Conservation (phyloP, 2,797 vertebrate species). For the Crenuchus spilurus region DNA sequence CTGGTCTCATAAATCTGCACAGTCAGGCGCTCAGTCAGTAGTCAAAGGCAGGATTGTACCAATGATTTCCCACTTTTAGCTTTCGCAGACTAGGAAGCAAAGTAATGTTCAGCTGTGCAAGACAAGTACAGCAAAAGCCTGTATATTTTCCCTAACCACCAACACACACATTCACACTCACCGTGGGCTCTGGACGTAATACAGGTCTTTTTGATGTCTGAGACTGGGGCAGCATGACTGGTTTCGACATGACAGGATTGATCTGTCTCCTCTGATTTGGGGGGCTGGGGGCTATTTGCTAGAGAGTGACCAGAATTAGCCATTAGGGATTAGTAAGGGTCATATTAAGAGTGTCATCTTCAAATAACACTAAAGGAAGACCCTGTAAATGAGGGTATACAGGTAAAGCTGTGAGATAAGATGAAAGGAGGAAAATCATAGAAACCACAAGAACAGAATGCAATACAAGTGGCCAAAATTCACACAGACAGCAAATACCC, state of each 20-base stretch:
- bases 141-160: no score
- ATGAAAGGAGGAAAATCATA: neutral
- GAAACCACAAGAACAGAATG: neutral
- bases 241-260: slow-evolving; percentile 90
- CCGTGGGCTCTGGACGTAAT: slow-evolving; percentile 87
- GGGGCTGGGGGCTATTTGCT: slow-evolving; percentile 95
- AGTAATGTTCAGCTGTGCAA: slow-evolving; percentile 17
- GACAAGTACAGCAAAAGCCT: neutral
- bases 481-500: neutral
- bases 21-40: slow-evolving; percentile 4
- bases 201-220: slow-evolving; percentile 83
- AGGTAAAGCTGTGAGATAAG: neutral
- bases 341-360: slow-evolving; percentile 11
- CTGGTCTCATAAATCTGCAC: slow-evolving; percentile 13
- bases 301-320: slow-evolving; percentile 55
- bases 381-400: neutral
- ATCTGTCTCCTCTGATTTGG: slow-evolving; percentile 86
- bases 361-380: neutral
- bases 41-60: neutral
- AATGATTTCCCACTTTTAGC: neutral
- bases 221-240: slow-evolving; percentile 91
- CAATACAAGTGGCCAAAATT: neutral
- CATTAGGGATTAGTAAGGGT: slow-evolving; percentile 24
- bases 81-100: neutral
- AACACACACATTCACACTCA: slow-evolving; percentile 70